Evolutionary conservation across 2,888 invertebrate species (phyloP), one percentile per base, ranked within the genome.

Genomic region (Cheilosia impressa): DNA sequence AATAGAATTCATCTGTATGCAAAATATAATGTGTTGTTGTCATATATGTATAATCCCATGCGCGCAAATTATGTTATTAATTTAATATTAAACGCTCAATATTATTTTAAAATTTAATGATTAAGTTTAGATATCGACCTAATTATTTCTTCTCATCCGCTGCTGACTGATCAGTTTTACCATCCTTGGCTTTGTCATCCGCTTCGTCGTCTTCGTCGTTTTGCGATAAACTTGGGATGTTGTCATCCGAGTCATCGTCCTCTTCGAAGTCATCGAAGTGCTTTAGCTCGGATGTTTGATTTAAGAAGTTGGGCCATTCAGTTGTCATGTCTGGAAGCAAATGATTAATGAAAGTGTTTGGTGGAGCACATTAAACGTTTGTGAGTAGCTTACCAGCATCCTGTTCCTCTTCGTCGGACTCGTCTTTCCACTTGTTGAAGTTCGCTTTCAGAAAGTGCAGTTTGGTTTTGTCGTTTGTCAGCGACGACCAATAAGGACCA

Each of bases 381-480:
- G 15, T 2, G 13, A 41, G 7, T 41, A 43, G 41, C 58, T 73
- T 53, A 73, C 79, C 57, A 60, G 13, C 73, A 34, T 81, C 62
- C 31, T 41, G 69, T 2, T 97, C 98, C 88, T 96, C 96, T 10
- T 96, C 97, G 71, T 96, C 97, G 85, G 98, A 98, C 93, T 99
- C 99, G 93, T 99, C 99, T 93, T 95, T 96, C 99, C 98, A 99
- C 93, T 98, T 98, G 91, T 97, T 97, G 92, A 99, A 99, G 92
- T 99, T 99, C 89, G 98, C 96, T 94, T 98, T 99, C 89, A 99
- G 94, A 96, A 98, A 99, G 92, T 98, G 98, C 89, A 96, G 95
- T 93, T 98, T 98, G 92, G 95, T 96, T 90, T 95, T 96, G 89
- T 97, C 97, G 91, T 96, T 96, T 76, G 97, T 96, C 89, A 98